Conservation (phyloP, 2,888 invertebrate species). For the Pycnomerus fuliginosus region DNA sequence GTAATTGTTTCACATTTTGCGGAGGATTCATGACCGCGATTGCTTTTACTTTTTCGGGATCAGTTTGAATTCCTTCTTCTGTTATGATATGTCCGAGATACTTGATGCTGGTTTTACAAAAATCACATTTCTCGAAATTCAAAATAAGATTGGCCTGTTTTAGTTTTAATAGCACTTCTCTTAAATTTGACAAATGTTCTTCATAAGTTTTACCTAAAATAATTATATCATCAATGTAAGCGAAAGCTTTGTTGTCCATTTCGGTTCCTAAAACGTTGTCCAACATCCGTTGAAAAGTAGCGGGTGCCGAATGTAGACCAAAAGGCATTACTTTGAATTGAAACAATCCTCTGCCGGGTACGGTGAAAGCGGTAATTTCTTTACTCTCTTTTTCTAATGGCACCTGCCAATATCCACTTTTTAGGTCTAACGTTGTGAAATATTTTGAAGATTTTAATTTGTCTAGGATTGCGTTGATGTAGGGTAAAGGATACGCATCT, state of each 20-base stretch:
- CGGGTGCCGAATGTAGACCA: neutral
- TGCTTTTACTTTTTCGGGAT: too few species aligned
- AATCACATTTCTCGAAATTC: too few species aligned
- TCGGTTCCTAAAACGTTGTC: neutral
- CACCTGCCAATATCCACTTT: conserved; percentile 1
- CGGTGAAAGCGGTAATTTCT: neutral
- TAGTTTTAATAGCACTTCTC: too few species aligned
- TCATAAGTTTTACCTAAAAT: too few species aligned
- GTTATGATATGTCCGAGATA: too few species aligned
- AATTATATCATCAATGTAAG: neutral
- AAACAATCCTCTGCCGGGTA: neutral
- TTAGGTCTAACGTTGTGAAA: neutral
- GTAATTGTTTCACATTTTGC: too few species aligned
- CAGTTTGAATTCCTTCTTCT: too few species aligned
- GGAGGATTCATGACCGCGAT: too few species aligned
- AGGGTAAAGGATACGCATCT: conserved; percentile 1
- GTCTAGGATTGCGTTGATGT: neutral
- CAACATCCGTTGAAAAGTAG: neutral
- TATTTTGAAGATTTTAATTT: neutral
- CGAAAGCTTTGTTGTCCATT: neutral
- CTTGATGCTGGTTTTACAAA: too few species aligned
- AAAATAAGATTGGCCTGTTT: too few species aligned
- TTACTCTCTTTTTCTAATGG: neutral
- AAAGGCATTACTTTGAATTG: neutral
- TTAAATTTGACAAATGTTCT: too few species aligned